Conservation (phyloP, 2,888 invertebrate species). For the Margaritifera margaritifera region DNA sequence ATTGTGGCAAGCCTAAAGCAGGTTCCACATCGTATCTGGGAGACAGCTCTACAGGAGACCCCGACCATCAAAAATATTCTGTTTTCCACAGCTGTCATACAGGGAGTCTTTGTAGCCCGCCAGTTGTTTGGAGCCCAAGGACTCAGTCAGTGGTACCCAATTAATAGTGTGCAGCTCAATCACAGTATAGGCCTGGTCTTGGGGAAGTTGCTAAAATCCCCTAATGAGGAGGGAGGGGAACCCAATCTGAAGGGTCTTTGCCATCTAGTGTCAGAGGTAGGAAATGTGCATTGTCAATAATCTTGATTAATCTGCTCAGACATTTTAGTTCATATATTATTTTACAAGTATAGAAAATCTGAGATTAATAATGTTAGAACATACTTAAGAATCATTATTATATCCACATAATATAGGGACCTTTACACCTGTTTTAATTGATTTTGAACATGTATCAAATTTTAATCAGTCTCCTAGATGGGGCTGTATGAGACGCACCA, state of each 20-base stretch:
- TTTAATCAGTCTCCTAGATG: too few relatives aligned
- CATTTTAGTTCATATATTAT: too few relatives aligned
- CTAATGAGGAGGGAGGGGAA: constrained; percentile 36
- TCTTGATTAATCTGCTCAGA: too few relatives aligned
- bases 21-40: constrained; percentile 49
- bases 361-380: too few relatives aligned
- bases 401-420: too few relatives aligned
- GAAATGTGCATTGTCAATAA: not conserved
- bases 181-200: constrained; percentile 43
- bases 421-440: too few relatives aligned
- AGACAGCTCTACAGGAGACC: constrained; percentile 41
- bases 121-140: constrained; percentile 69
- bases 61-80: constrained; percentile 46
- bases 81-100: constrained; percentile 63
- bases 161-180: constrained; percentile 46
- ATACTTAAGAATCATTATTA: too few relatives aligned
- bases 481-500: too few relatives aligned
- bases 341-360: too few relatives aligned
- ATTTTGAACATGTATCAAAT: too few relatives aligned
- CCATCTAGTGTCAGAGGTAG: constrained; percentile 44
- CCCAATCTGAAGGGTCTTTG: constrained; percentile 46
- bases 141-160: constrained; percentile 64
- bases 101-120: constrained; percentile 60
- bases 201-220: constrained; percentile 29
- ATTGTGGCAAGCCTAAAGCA: constrained; percentile 59